Base-by-base conservation (phyloP, 1,140 invertebrate species). In the Macrosteles quadrilineatus region DNA sequence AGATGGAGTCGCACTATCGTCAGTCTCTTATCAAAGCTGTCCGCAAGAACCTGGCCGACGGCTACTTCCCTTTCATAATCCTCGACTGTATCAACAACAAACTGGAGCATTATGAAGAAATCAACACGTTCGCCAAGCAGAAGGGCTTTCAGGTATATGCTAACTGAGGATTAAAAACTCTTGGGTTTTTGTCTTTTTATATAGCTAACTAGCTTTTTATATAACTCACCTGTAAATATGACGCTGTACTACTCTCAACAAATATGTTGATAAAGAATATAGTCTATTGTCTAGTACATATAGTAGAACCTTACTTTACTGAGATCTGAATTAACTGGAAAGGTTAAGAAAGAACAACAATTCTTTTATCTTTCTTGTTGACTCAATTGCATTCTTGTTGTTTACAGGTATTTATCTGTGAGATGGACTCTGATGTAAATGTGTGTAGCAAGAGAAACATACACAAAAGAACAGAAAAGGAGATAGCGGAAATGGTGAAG, bases 41-140 rank as follows among this genome's bases (percentile, higher is more conserved):
- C 76, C 96, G 94, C 76, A 95, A 96, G 81, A 96, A 92, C 25
- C 85, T 98, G 6, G 91, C 89, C 40, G 94, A 97, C 81, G 92
- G 94, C 29, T 96, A 93, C 78, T 97, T 97, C 78, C 87, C 91
- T 63, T 97, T 98, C 79, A 91, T 98, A 69, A 94, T 98, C 78
- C 87, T 96, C 23, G 96, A 98, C 81, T 90, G 91, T 76, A 86
- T 93, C 2, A 94, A 95, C 79, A 90, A 95, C 72, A 90, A 90
- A 76, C 84, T 93, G 21, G 85, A 85, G 57, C 85, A 89, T 74
- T 96, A 95, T 79, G 91, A 93, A 73, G 92, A 97, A 77, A 91
- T 97, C 83, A 92, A 91, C 86, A 91, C 88, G 76, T 91, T 90
- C 82, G 92, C 93, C 4, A 94, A 93, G 78, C 89, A 91, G 64